A percentile compares a stretch with the other conserved stretches of the same genome.
These are phyloP conservation scores for Desmophyllum pertusum DNA, from an alignment of 92 coral and sea anemone genomes.

Conservation along the genomic window DNA sequence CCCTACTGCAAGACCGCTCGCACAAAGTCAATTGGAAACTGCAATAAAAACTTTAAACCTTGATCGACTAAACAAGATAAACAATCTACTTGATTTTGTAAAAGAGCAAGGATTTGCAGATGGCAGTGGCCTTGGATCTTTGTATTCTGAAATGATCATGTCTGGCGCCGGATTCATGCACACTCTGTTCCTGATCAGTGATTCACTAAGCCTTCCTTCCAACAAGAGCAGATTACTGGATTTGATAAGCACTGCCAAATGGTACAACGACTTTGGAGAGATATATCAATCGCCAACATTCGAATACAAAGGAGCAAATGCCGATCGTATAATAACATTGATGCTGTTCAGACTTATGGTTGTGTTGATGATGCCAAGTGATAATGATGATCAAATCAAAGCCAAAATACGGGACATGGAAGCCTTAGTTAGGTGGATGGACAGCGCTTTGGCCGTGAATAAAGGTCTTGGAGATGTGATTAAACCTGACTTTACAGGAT, in stretches of 20 bases:
- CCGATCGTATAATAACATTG: conserved; percentile 75
- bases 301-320: conserved; percentile 67
- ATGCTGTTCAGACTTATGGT: conserved; percentile 69
- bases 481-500: conserved; percentile 74
- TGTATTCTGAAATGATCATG: conserved; percentile 54
- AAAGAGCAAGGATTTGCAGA: conserved; percentile 62
- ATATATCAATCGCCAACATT: conserved; percentile 54
- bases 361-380: conserved; percentile 61
- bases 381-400: conserved; percentile 7
- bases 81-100: conserved; percentile 27
- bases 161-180: conserved; percentile 69
- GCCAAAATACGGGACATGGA: conserved; percentile 70
- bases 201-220: conserved; percentile 9
- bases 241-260: conserved; percentile 44
- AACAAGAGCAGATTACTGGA: conserved; percentile 7
- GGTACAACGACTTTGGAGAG: conserved; percentile 78
- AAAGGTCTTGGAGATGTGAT: conserved; percentile 69
- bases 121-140: conserved; percentile 63
- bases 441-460: conserved; percentile 59
- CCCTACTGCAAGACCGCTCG: not conserved
- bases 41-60: conserved; percentile 30
- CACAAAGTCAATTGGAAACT: not conserved
- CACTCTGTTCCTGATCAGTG: conserved; percentile 59
- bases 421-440: conserved; percentile 56
- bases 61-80: conserved; percentile 40